A percentile compares a stretch with the other conserved stretches of the same genome.
These are phyloP conservation scores for Lacerta viridis DNA, from an alignment of 2,797 vertebrate genomes.

Conservation along the genomic window DNA sequence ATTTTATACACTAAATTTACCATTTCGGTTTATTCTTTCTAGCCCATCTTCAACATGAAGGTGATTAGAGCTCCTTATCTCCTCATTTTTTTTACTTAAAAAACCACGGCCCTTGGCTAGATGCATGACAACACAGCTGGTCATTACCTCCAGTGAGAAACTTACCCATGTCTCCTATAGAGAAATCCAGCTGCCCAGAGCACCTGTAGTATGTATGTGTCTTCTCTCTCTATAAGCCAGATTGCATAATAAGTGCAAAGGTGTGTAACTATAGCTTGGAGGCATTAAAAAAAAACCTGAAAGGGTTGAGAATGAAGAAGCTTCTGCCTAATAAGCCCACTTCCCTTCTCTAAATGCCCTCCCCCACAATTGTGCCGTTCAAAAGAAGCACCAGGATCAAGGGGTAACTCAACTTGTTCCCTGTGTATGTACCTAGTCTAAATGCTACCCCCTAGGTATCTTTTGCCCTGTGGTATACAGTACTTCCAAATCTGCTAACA, in stretches of 20 bases:
- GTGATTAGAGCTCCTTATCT: neutral
- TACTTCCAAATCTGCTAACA: neutral
- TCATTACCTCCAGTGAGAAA: neutral
- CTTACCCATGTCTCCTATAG: neutral
- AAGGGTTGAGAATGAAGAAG: neutral
- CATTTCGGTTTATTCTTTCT: neutral
- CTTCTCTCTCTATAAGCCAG: neutral
- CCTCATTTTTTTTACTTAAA: too few species aligned
- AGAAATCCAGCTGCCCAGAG: neutral
- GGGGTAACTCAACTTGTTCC: neutral
- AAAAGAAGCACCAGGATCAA: neutral
- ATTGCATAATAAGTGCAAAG: neutral
- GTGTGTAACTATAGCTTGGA: neutral
- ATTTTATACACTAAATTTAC: slow-evolving; percentile 34
- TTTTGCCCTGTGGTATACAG: neutral
- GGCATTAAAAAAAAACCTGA: neutral
- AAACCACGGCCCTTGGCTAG: neutral
- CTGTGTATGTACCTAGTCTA: neutral
- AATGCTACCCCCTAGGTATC: neutral
- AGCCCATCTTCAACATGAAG: neutral
- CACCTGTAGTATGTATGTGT: neutral
- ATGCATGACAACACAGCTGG: neutral
- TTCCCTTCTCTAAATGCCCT: too few species aligned
- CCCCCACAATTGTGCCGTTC: too few species aligned
- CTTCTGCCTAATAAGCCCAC: too few species aligned